Evolutionary conservation across 2,113 vertebrate genomes (phyloP).

Genomic region (Dasyprocta punctata): DNA sequence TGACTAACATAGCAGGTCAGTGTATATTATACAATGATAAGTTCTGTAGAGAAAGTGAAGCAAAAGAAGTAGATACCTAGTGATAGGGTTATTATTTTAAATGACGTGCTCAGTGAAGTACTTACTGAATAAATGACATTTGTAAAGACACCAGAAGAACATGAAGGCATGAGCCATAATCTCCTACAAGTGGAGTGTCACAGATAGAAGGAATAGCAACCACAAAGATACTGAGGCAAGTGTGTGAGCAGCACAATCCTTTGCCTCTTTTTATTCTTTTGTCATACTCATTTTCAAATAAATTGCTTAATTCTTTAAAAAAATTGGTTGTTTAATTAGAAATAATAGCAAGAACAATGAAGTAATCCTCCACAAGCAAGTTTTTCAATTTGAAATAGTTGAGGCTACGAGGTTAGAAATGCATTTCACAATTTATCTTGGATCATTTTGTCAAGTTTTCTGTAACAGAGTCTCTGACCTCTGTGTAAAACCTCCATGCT

Average conservation of each 20-base stretch:
- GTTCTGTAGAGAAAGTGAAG: not conserved
- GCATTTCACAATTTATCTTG: not conserved
- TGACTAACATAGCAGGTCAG: not conserved
- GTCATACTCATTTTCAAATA: not conserved
- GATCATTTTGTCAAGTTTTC: not conserved
- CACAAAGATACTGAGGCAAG: not conserved
- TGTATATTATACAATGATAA: not conserved
- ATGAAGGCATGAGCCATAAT: not conserved
- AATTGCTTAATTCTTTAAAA: slow-evolving; percentile 12
- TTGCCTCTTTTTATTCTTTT: not conserved
- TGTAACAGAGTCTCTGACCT: not conserved
- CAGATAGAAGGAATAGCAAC: not conserved
- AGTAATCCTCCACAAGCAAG: not conserved
- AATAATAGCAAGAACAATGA: not conserved
- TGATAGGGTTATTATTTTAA: not conserved
- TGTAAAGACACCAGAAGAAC: not conserved
- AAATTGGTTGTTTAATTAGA: not conserved
- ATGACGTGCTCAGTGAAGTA: not conserved
- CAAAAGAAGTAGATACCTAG: not conserved
- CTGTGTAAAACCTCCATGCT: not conserved
- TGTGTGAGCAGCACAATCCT: not conserved
- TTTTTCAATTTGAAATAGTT: not conserved
- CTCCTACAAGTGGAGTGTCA: not conserved
- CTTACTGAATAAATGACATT: not conserved
- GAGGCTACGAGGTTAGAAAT: not conserved